Evolutionary conservation across 2,888 invertebrate genomes (phyloP).

Genomic region (Ametastegia equiseti): DNA sequence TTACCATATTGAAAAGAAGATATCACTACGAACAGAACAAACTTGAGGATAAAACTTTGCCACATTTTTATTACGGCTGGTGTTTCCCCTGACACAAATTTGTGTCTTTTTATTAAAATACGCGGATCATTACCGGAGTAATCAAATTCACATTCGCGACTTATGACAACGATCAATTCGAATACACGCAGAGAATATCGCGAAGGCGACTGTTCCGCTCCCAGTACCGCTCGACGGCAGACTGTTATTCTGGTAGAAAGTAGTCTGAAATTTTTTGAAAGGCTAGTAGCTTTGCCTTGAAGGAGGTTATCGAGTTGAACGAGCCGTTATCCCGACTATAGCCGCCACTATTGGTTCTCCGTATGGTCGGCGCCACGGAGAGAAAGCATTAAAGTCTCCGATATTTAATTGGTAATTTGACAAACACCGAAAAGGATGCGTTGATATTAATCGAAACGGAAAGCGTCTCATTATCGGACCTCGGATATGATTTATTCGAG

Average conservation of each 20-base stretch:
- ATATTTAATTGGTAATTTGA: too few species aligned
- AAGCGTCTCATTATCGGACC: too few species aligned
- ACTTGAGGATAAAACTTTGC: background rate
- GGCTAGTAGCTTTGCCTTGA: slow-evolving; percentile 41
- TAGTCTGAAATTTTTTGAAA: slow-evolving; percentile 28
- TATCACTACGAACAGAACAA: background rate
- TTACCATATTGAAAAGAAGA: slow-evolving; percentile 10
- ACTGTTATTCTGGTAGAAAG: slow-evolving; percentile 24
- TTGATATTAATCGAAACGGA: too few species aligned
- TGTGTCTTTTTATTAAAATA: background rate
- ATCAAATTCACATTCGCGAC: background rate
- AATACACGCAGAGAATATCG: background rate
- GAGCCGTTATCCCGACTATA: slow-evolving; percentile 26
- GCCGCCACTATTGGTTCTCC: background rate
- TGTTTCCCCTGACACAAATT: background rate
- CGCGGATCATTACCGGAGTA: background rate
- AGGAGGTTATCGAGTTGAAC: slow-evolving; percentile 36
- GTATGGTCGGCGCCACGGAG: slow-evolving; percentile 12
- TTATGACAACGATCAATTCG: background rate
- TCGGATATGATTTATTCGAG: too few species aligned
- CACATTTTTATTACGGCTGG: background rate
- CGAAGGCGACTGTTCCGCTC: background rate
- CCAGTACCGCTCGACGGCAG: background rate
- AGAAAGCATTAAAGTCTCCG: slow-evolving; percentile 19
- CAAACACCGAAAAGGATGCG: too few species aligned